phyloP scores from a whole-genome alignment of 2,888 invertebrate genomes.

The Philereme transversata region DNA sequence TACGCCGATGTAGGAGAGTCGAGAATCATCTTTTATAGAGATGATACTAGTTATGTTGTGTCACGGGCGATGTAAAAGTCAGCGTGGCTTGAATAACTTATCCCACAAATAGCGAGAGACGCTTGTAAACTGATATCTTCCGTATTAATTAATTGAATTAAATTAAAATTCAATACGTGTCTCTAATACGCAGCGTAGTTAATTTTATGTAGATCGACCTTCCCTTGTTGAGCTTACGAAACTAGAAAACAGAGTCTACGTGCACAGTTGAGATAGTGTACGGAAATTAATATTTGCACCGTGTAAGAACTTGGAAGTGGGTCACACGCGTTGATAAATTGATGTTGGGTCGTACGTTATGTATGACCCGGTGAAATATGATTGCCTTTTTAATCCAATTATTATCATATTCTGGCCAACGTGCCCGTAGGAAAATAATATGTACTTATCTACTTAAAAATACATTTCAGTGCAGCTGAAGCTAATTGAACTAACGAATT shows the following conservation, averaged over 20 bases:
- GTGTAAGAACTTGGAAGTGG: conserved; percentile 16
- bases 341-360: conserved; percentile 6
- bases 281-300: conserved; percentile 22
- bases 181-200: conserved; percentile 42
- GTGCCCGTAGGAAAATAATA: conserved; percentile 1
- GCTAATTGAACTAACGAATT: background rate
- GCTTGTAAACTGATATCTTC: conserved; percentile 59
- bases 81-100: conserved; percentile 67
- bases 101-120: conserved; percentile 48
- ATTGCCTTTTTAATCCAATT: conserved; percentile 19
- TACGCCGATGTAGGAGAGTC: no score
- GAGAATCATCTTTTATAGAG: background rate
- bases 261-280: conserved; percentile 19
- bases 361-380: conserved; percentile 16
- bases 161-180: conserved; percentile 64
- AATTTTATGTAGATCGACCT: conserved; percentile 38
- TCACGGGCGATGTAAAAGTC: conserved; percentile 38
- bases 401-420: conserved; percentile 12
- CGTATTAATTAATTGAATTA: conserved; percentile 53
- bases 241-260: conserved; percentile 15
- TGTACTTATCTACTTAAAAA: no score
- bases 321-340: conserved; percentile 21
- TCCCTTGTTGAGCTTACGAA: conserved; percentile 34
- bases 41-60: conserved; percentile 17
- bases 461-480: background rate